Conservation (phyloP, 2,113 vertebrate genomes). For the Pollimyrus isidori region DNA sequence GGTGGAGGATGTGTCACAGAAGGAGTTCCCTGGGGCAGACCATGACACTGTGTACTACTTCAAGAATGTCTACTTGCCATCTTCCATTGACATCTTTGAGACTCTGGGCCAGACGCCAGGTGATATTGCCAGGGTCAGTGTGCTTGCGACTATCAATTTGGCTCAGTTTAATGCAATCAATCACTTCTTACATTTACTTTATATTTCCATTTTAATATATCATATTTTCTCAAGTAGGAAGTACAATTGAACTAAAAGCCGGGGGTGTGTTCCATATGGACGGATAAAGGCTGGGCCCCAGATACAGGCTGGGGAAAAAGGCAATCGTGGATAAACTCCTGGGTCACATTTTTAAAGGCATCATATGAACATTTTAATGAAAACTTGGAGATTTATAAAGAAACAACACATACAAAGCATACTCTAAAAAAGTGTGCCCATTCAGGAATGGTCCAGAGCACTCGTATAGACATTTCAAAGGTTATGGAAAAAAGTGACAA, state of each 20-base stretch:
- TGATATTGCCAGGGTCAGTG: constrained; percentile 57
- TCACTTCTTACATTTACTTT: neutral
- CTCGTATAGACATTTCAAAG: neutral
- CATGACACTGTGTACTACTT: constrained; percentile 57
- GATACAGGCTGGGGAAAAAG: neutral
- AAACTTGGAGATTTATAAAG: neutral
- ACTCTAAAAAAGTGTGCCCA: neutral
- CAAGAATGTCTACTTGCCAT: constrained; percentile 63
- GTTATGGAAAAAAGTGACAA: neutral
- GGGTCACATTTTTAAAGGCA: neutral
- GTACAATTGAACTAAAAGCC: neutral
- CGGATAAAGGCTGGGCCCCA: neutral
- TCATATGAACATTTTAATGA: neutral
- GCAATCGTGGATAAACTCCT: neutral
- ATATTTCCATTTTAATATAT: neutral
- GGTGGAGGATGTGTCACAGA: constrained; percentile 56
- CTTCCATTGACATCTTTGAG: constrained; percentile 60
- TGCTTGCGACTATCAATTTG: neutral
- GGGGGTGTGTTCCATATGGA: neutral
- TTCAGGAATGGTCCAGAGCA: neutral
- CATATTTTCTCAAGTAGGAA: neutral
- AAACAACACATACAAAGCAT: neutral
- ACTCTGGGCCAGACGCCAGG: constrained; percentile 61
- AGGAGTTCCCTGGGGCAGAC: constrained; percentile 52
- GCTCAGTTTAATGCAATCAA: neutral